phyloP scores from a whole-genome alignment of 92 coral and sea anemone species.

The Paragorgia papillata region DNA sequence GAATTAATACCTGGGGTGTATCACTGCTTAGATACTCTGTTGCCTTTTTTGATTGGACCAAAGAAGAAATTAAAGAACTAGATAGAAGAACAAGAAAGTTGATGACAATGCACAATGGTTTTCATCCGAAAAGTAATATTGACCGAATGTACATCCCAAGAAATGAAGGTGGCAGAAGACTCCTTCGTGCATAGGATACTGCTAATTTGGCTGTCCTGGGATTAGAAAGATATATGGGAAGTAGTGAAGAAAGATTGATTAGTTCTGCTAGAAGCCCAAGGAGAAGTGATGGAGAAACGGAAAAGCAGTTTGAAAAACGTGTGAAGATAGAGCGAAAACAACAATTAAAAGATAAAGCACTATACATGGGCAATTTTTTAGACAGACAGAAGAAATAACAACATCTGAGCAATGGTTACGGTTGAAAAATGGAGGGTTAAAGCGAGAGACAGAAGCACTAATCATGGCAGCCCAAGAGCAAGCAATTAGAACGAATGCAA shows the following conservation, averaged over 20 bases:
- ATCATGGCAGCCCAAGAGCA: constrained; percentile 55
- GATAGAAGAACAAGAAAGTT: constrained; percentile 46
- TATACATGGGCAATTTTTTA: constrained; percentile 59
- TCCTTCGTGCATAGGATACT: too few species aligned
- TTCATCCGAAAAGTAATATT: constrained; percentile 38
- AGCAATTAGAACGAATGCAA: constrained; percentile 39
- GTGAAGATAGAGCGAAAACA: constrained; percentile 20
- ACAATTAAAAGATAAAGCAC: constrained; percentile 51
- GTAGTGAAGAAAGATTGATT: constrained; percentile 25
- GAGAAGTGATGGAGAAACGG: too few species aligned
- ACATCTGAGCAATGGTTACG: constrained; percentile 11
- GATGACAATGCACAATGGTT: constrained; percentile 33
- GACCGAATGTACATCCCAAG: constrained; percentile 16
- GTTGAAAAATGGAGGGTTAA: constrained; percentile 35
- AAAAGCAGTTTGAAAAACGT: constrained; percentile 37
- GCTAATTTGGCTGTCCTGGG: constrained; percentile 9
- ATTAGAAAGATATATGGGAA: constrained; percentile 21
- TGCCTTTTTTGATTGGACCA: constrained; percentile 32
- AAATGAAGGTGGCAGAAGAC: constrained; percentile 19
- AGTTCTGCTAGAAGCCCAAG: constrained; percentile 12
- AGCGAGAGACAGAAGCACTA: constrained; percentile 44
- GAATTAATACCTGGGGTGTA: constrained; percentile 48
- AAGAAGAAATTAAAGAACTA: constrained; percentile 26
- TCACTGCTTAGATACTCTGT: constrained; percentile 43
- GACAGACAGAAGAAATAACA: constrained; percentile 29